Evolutionary conservation across 2,888 invertebrate species (phyloP), one percentile per base, ranked within the genome.

Genomic region (Pollenia amentaria): DNA sequence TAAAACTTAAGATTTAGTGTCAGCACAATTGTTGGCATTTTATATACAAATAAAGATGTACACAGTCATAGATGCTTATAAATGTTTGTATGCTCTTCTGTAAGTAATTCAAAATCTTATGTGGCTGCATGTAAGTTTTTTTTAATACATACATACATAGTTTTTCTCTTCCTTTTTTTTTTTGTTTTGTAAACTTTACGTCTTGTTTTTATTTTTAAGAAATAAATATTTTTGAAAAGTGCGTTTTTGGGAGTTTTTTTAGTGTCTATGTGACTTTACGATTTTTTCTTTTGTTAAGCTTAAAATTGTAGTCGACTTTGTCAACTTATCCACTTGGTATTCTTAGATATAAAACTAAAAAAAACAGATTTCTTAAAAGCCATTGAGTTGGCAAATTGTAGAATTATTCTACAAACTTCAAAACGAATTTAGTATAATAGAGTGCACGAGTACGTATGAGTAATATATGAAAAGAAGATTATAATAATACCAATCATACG

Each of bases 1-100:
- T 86, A 86, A 86, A 86, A 82, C 75, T 86, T 83, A 79, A 82
- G 86, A 83, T 86, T 86, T 86, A 86, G 86, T 86, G 78, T 86
- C 86, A 86, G 82, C 82, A 83, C 62, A 86, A 82, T 70, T 82
- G 82, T 79, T 86, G 75, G 75, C 78, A 83, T 86, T 82, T 83
- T 51, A 55, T 57, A 64, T 60, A 76, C 64, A 85, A 69, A 80
- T 46, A 73, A 60, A 38, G 60, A 60, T 38, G 69, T 46, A 12
- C 18, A 70, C 40, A 53, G 18, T 40, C 12, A 55, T 16, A 44
- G 12, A 62, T 69, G 46, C 44, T 44, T 46, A 60, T 44, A 44
- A 12, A 16, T 55, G 29, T 55, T 9, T 29, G 18, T 38, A 46
- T 77, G 38, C n/a, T 64, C 38, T 51, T 21, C 21, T 16, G 21